Conservation (phyloP, 2,113 vertebrate species). For the Chloebia gouldiae region DNA sequence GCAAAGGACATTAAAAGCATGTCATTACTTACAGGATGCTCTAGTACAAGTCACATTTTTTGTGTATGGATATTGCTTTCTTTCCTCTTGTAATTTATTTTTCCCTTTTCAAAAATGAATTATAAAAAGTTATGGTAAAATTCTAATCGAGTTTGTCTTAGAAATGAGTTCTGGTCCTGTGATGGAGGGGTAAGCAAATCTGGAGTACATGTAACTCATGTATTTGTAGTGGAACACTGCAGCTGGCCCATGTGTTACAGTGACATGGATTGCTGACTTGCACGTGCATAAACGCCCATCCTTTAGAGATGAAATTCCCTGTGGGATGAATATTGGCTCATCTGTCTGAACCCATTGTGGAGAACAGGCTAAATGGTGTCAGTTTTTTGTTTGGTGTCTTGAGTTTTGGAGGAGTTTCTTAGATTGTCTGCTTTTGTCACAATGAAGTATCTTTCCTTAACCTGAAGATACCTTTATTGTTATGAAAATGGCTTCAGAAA, state of each 20-base stretch:
- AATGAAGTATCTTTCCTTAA: neutral
- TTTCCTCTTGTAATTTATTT: neutral
- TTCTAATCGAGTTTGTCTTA: neutral
- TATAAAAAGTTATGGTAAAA: neutral
- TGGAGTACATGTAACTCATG: fast-evolving
- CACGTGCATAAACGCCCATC: neutral
- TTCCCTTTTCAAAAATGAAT: neutral
- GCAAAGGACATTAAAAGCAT: neutral
- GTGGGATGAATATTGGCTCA: neutral
- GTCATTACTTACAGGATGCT: neutral
- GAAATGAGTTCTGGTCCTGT: neutral
- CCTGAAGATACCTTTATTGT: neutral
- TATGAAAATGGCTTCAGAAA: neutral
- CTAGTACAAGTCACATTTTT: neutral
- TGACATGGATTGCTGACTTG: neutral
- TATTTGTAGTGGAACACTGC: neutral
- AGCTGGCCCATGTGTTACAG: neutral
- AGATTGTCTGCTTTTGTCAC: neutral
- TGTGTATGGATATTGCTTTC: neutral
- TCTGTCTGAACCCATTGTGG: neutral
- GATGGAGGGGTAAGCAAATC: neutral
- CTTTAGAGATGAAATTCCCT: neutral
- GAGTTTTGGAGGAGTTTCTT: neutral
- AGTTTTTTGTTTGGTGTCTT: neutral
- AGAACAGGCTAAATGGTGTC: neutral